phyloP scores from a whole-genome alignment of 2,113 vertebrate species.

The Thryonomys swinderianus region DNA sequence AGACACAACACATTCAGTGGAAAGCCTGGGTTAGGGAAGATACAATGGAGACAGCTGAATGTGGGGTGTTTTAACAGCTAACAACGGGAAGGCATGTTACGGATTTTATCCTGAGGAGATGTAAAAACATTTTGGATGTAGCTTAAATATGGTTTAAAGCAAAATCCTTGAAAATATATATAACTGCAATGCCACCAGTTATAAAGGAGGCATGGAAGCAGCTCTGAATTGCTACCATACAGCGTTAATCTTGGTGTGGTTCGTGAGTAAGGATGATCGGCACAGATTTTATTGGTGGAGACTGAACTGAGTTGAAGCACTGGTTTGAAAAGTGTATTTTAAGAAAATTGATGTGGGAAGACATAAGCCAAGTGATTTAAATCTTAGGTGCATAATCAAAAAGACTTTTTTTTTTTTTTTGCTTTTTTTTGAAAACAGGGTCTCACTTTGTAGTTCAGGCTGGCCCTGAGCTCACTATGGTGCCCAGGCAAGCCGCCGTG shows the following conservation, averaged over 20 bases:
- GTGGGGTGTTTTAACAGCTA: background rate
- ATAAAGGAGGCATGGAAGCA: background rate
- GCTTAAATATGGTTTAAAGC: background rate
- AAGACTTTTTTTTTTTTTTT: slow-evolving; percentile 1
- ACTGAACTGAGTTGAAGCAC: background rate
- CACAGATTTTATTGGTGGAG: background rate
- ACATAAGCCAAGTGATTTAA: background rate
- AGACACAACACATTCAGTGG: slow-evolving; percentile 98
- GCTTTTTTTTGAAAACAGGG: no score
- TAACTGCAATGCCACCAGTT: background rate
- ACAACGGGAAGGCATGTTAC: background rate
- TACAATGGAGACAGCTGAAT: background rate
- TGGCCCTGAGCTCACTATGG: no score
- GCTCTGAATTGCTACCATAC: background rate
- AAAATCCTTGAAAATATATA: background rate
- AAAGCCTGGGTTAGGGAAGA: slow-evolving; percentile 90
- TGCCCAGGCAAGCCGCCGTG: no score
- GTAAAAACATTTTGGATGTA: background rate
- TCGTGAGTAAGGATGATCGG: background rate
- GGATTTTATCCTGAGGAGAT: background rate
- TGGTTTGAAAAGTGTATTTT: slow-evolving; percentile 4
- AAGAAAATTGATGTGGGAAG: background rate
- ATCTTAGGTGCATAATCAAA: background rate
- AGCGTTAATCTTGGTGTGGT: background rate
- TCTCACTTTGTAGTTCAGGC: no score